Conservation (phyloP, 92 coral and sea anemone species). For the Virgularia gustaviana region DNA sequence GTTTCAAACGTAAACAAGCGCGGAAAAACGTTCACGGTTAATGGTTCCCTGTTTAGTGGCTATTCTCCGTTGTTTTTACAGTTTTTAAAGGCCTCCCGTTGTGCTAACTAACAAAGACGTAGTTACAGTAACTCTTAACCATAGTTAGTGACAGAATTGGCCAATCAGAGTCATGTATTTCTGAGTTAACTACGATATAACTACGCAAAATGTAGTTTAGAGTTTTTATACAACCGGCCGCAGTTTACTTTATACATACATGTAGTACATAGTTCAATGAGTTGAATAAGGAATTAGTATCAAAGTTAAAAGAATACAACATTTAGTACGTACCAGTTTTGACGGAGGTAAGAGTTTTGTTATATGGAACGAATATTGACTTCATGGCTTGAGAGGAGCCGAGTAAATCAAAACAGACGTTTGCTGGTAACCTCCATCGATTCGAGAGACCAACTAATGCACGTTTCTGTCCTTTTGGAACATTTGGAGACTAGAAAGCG, state of each 20-base stretch:
- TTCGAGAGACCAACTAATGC: constrained; percentile 88
- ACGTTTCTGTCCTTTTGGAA: constrained; percentile 76
- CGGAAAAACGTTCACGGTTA: no score
- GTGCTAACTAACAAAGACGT: no score
- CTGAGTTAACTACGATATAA: no score
- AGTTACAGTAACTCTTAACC: no score
- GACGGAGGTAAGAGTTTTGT: constrained; percentile 66
- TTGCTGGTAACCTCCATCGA: constrained; percentile 83
- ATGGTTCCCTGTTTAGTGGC: no score
- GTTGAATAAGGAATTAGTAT: not conserved
- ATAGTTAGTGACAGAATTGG: no score
- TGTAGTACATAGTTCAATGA: not conserved
- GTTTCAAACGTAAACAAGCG: no score
- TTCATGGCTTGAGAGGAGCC: constrained; percentile 92
- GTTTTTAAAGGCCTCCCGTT: no score
- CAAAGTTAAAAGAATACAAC: not conserved
- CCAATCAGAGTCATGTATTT: no score
- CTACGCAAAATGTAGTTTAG: no score
- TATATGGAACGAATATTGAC: constrained; percentile 75
- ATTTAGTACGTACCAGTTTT: constrained; percentile 70
- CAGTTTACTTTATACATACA: not conserved
- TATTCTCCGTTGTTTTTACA: no score
- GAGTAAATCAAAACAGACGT: constrained; percentile 78
- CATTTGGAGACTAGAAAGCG: constrained; percentile 73
- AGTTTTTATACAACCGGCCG: no score